A percentile compares a stretch with the other conserved stretches of the same genome.
Conservation (phyloP, 2,113 vertebrate species). For the Antidorcas marsupialis region DNA sequence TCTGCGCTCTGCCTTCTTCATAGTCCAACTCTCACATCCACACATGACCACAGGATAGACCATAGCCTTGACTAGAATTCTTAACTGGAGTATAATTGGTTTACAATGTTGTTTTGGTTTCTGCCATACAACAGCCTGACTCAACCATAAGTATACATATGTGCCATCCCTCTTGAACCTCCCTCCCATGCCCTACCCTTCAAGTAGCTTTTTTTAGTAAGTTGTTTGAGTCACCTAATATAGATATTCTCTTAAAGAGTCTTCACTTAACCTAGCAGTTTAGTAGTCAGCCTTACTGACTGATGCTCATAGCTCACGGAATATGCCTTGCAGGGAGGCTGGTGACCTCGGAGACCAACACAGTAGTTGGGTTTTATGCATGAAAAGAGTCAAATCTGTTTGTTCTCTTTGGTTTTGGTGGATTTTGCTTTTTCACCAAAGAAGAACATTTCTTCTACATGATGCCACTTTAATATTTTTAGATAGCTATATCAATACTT, state of each 20-base stretch:
- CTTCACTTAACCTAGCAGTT: not conserved
- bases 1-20: too few relatives aligned
- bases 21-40: too few relatives aligned
- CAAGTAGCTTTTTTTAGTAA: not conserved
- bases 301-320: not conserved
- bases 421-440: not conserved
- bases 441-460: not conserved
- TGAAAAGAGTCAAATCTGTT: not conserved
- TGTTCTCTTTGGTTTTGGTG: not conserved
- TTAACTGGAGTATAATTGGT: not conserved
- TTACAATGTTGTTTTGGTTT: not conserved
- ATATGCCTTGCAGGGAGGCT: not conserved
- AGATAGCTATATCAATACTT: not conserved
- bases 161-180: not conserved
- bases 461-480: constrained; percentile 21
- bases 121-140: rapidly evolving
- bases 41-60: too few relatives aligned
- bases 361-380: not conserved
- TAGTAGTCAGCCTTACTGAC: not conserved
- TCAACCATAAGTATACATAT: not conserved
- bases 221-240: not conserved
- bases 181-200: not conserved
- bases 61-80: not conserved
- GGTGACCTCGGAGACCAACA: not conserved
- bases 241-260: not conserved